These are phyloP conservation scores for Drosophila kanekoi DNA, from an alignment of 2,888 invertebrate species.

Conservation along the genomic window DNA sequence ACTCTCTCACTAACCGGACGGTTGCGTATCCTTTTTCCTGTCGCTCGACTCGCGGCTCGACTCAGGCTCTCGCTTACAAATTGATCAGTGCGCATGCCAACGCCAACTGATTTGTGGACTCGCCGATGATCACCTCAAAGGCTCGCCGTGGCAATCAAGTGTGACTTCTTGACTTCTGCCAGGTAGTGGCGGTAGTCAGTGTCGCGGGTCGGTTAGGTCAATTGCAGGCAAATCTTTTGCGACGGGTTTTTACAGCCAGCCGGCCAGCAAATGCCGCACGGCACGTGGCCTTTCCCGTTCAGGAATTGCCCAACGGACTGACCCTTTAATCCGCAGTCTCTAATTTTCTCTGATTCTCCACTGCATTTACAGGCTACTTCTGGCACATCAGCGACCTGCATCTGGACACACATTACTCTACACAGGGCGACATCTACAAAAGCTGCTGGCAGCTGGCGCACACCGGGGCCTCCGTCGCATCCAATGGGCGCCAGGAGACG, in stretches of 20 bases:
- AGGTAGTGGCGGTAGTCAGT: not conserved
- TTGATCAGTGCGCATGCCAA: slow-evolving; percentile 68
- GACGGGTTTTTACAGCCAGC: slow-evolving; percentile 36
- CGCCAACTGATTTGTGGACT: slow-evolving; percentile 50
- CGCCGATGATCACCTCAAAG: slow-evolving; percentile 26
- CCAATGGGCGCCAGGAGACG: slow-evolving; percentile 82
- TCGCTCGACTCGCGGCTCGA: slow-evolving; percentile 18
- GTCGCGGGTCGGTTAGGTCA: not conserved
- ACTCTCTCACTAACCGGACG: slow-evolving; percentile 29
- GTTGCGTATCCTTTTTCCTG: slow-evolving; percentile 22
- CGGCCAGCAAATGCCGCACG: slow-evolving; percentile 2
- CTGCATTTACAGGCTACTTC: slow-evolving; percentile 92
- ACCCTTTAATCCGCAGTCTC: slow-evolving; percentile 20
- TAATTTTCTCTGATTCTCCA: not conserved
- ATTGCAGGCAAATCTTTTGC: slow-evolving; percentile 1
- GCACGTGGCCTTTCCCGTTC: slow-evolving; percentile 19
- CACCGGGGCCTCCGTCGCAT: slow-evolving; percentile 15
- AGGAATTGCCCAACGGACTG: slow-evolving; percentile 45
- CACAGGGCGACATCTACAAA: slow-evolving; percentile 87
- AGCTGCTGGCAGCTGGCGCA: slow-evolving; percentile 65
- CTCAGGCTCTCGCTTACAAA: slow-evolving; percentile 16
- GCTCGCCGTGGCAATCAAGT: slow-evolving; percentile 40
- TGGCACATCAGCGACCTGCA: slow-evolving; percentile 98
- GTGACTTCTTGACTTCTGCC: slow-evolving; percentile 50
- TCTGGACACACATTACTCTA: slow-evolving; percentile 93